These are phyloP conservation scores for Mechanitis mazaeus DNA, from an alignment of 2,888 invertebrate species.

Conservation along the genomic window DNA sequence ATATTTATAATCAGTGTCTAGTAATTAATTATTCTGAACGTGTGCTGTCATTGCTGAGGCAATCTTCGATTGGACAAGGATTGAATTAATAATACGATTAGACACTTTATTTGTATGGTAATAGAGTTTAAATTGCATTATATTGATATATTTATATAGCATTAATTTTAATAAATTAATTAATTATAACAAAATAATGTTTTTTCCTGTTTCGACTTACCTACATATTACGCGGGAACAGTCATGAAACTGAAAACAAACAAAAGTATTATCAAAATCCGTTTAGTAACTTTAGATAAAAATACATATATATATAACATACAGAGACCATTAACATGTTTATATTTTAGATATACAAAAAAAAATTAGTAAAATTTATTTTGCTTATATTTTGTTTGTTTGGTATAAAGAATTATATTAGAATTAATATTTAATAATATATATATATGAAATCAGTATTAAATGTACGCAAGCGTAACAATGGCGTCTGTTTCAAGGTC, in stretches of 20 bases:
- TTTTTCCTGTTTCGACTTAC: slow-evolving; percentile 35
- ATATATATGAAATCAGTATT: slow-evolving; percentile 15
- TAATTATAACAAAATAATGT: no score
- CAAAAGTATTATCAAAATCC: slow-evolving; percentile 10
- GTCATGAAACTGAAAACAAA: slow-evolving; percentile 34
- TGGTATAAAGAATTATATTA: no score
- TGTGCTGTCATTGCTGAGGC: slow-evolving; percentile 18
- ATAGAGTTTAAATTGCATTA: neutral
- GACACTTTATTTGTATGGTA: neutral
- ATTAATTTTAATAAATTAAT: neutral
- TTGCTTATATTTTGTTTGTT: no score
- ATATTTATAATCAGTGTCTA: slow-evolving; percentile 15
- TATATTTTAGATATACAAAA: no score
- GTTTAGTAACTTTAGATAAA: neutral
- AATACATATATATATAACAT: neutral
- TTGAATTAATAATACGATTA: neutral
- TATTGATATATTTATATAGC: neutral
- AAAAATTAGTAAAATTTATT: no score
- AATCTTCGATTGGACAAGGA: slow-evolving; percentile 20
- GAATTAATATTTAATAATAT: neutral
- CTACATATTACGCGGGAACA: slow-evolving; percentile 43
- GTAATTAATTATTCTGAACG: slow-evolving; percentile 21
- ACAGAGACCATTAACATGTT: neutral
- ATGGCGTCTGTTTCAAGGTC: slow-evolving; percentile 33
- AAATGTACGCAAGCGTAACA: slow-evolving; percentile 21